These are phyloP conservation scores for Agrotis puta DNA, from an alignment of 2,888 invertebrate genomes.

Conservation along the genomic window DNA sequence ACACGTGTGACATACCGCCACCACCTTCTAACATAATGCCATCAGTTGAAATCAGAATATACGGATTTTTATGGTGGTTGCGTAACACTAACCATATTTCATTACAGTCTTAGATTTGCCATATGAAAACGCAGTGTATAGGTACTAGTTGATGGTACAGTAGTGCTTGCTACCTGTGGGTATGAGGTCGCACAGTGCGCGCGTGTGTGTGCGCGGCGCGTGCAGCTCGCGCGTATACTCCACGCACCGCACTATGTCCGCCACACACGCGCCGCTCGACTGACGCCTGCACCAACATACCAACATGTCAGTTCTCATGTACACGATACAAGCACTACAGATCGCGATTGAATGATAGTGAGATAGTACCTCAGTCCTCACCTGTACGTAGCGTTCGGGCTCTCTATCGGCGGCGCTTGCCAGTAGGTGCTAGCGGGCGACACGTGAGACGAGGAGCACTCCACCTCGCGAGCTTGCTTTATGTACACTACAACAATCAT, in stretches of 20 bases:
- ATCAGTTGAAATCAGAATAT: not conserved
- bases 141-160: not conserved
- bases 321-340: not conserved
- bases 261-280: constrained; percentile 41
- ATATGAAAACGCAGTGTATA: not conserved
- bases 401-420: constrained; percentile 82
- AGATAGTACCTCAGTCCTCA: constrained; percentile 55
- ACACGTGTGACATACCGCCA: constrained; percentile 83
- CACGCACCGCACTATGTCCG: constrained; percentile 87
- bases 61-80: not conserved
- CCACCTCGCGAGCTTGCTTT: constrained; percentile 92
- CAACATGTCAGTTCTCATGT: not conserved
- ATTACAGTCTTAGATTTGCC: not conserved
- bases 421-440: constrained; percentile 84
- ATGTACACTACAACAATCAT: constrained; percentile 83
- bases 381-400: constrained; percentile 82
- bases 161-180: constrained; percentile 66
- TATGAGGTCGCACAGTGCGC: constrained; percentile 85
- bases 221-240: constrained; percentile 81
- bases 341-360: not conserved
- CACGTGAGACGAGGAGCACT: constrained; percentile 81
- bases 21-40: not conserved
- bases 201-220: constrained; percentile 76
- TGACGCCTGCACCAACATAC: constrained; percentile 24
- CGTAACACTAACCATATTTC: too few relatives aligned